Evolutionary conservation across 2,113 vertebrate genomes (phyloP).

Genomic region (Chrysochloris asiatica): DNA sequence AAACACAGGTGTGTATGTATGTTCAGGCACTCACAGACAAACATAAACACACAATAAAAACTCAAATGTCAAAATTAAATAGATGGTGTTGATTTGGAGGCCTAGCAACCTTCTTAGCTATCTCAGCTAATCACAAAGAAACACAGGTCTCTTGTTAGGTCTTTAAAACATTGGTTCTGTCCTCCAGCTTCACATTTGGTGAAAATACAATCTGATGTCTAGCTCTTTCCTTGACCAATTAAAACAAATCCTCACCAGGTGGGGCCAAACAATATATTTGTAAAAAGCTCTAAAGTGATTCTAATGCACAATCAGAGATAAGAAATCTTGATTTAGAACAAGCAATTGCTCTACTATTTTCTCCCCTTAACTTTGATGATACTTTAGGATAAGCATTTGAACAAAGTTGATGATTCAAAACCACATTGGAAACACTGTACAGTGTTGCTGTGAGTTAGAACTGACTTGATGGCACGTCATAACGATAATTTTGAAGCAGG

Average conservation of each 20-base stretch:
- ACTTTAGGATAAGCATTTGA: no score
- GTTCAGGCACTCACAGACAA: no score
- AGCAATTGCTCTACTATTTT: background rate
- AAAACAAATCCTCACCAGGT: background rate
- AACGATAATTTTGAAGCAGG: no score
- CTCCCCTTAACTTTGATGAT: no score
- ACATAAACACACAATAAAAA: background rate
- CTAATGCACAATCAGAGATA: background rate
- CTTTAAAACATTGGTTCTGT: no score
- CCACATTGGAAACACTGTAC: no score
- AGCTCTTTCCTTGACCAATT: background rate
- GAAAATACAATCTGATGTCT: background rate
- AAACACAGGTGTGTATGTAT: background rate
- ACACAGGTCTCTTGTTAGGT: background rate
- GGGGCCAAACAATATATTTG: background rate
- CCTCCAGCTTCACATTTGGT: constrained; percentile 5
- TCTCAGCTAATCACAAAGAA: background rate
- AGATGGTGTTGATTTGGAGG: background rate
- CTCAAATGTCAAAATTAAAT: background rate
- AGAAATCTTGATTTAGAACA: background rate
- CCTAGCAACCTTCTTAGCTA: background rate
- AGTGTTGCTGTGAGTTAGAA: no score
- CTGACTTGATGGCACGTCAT: no score
- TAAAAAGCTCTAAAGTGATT: background rate
- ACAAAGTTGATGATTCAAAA: no score